A percentile compares a stretch with the other conserved stretches of the same genome.
Conservation (phyloP, 2,888 invertebrate genomes). For the Parnassius smintheus region DNA sequence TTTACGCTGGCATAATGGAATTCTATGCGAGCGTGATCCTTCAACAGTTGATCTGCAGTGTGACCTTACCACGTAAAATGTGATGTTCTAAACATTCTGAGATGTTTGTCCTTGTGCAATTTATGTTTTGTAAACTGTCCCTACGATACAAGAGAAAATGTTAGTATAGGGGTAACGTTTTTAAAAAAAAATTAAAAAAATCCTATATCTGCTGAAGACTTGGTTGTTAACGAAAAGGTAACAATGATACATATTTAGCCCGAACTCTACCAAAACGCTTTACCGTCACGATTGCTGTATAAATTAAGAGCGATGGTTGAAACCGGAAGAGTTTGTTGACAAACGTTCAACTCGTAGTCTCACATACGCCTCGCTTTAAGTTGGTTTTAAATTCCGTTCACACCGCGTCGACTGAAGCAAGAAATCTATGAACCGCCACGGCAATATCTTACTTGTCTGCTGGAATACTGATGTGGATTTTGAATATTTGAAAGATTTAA, state of each 20-base stretch:
- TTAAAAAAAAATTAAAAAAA: too few relatives aligned
- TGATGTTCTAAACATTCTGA: too few relatives aligned
- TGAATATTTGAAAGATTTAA: constrained; percentile 9
- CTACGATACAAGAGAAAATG: too few relatives aligned
- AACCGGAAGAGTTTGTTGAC: constrained; percentile 28
- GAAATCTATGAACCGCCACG: constrained; percentile 20
- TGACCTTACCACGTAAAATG: too few relatives aligned
- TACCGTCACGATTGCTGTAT: constrained; percentile 20
- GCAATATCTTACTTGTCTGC: constrained; percentile 7
- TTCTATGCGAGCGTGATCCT: too few relatives aligned
- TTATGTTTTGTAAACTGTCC: too few relatives aligned
- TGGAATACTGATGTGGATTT: constrained; percentile 15
- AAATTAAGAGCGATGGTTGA: constrained; percentile 24
- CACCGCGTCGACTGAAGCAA: constrained; percentile 13
- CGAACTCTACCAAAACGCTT: background rate
- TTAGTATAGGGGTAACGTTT: too few relatives aligned
- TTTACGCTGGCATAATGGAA: too few relatives aligned
- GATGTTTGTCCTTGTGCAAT: too few relatives aligned
- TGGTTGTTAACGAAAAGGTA: too few relatives aligned
- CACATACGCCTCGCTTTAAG: constrained; percentile 21
- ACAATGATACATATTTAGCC: background rate
- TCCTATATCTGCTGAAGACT: too few relatives aligned
- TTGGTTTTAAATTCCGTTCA: constrained; percentile 21
- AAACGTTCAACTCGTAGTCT: constrained; percentile 18
- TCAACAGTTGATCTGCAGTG: too few relatives aligned